A percentile compares a stretch with the other conserved stretches of the same genome.
Evolutionary conservation across 2,888 invertebrate species (phyloP).

Genomic region (Elegia similella): DNA sequence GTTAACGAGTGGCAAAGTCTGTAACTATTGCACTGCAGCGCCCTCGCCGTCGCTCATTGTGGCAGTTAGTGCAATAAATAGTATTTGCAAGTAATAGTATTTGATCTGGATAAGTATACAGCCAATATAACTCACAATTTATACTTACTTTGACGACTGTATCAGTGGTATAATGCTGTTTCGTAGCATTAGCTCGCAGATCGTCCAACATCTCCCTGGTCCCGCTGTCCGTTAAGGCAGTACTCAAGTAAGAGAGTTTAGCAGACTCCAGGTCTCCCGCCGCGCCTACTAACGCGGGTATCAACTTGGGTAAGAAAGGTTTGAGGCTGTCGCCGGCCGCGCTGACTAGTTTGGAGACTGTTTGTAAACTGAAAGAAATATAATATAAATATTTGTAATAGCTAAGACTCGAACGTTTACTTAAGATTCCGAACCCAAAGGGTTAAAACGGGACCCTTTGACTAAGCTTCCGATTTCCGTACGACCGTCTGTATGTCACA

Average conservation of each 20-base stretch:
- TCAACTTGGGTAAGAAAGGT: conserved; percentile 89
- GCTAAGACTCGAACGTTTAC: too few species aligned
- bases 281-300: conserved; percentile 92
- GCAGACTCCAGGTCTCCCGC: conserved; percentile 93
- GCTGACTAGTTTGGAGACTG: conserved; percentile 92
- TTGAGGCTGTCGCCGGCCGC: conserved; percentile 90
- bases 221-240: conserved; percentile 85
- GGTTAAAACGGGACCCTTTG: too few species aligned
- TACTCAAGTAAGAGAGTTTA: conserved; percentile 90
- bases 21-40: too few species aligned
- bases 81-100: too few species aligned
- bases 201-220: conserved; percentile 90
- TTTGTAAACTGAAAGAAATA: conserved; percentile 84
- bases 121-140: background rate
- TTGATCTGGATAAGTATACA: too few species aligned
- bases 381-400: background rate
- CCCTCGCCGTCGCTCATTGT: too few species aligned
- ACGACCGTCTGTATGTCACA: too few species aligned
- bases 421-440: too few species aligned
- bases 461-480: too few species aligned
- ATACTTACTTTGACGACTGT: conserved; percentile 87
- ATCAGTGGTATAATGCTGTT: conserved; percentile 93
- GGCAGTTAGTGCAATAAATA: too few species aligned
- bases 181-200: conserved; percentile 89
- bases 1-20: too few species aligned